Evolutionary conservation across 2,113 vertebrate species (phyloP), one percentile per base, ranked within the genome.

Genomic region (Bambusicola thoracicus): DNA sequence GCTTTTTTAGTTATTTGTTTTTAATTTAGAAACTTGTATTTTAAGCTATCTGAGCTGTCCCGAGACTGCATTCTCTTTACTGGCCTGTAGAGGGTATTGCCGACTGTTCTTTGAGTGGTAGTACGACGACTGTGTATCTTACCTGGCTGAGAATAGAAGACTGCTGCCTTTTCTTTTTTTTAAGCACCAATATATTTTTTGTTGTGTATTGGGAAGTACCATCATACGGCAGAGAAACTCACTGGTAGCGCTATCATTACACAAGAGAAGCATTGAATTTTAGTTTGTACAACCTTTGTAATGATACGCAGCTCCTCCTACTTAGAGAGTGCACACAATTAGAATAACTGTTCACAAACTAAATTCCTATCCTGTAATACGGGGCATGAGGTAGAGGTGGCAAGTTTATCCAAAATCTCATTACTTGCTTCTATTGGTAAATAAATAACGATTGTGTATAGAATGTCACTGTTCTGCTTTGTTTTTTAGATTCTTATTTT

Each of bases 41-140:
- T 53, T 53, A 61, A 59, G 29, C 72, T 72, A 9, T 77, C 38
- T 65, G 56, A 87, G 34, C 30, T 43, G 38, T 15, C 74, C 36
- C 78, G 32, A 84, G 67, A 27, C 5, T 1, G 2, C 72, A 82
- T 80, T 90, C 78, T 12, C 68, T 72, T 63, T 79, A 5, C 30
- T 93, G 84, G 59, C 96, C 97, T 97, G 96, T 83, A 98, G 97
- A 97, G 97, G 97, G 96, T 84, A 95, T 90, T 97, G 81, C 95
- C 94, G 41, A 8, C 94, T 91, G 4, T 38, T 89, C 65, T 11
- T 63, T 27, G 20, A 87, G 43, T 66, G 9, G 3, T 30, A 36
- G 41, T 7, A 27, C 49, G 49, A 10, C 34, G 17, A 4, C 49
- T 79, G 6, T 24, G 3, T 77, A 36, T 90, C 44, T 74, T 68